Percentiles rank a stretch among this genome's conserved stretches.
These are phyloP conservation scores for Aspidapion aeneum DNA, from an alignment of 2,888 invertebrate genomes.

Conservation along the genomic window DNA sequence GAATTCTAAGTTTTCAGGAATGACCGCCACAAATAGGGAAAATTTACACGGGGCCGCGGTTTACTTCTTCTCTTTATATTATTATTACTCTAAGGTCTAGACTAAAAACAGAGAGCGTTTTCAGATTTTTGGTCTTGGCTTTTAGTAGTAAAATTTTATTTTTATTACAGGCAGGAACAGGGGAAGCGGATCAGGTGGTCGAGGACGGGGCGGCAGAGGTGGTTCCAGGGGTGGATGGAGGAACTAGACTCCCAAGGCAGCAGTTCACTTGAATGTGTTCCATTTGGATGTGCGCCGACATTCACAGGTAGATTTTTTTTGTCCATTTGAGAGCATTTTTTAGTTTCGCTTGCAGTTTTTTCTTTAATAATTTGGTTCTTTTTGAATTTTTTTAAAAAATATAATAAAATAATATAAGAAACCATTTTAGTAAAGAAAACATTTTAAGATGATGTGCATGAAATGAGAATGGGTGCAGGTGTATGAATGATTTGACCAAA, in stretches of 20 bases:
- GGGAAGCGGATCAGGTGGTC: conserved; percentile 14
- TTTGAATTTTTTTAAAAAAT: not conserved
- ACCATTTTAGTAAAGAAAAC: too few relatives aligned
- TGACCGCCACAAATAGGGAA: too few relatives aligned
- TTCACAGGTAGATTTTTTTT: conserved; percentile 18
- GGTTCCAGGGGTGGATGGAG: conserved; percentile 13
- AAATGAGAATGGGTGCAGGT: too few relatives aligned
- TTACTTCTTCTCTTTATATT: too few relatives aligned
- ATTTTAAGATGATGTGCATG: too few relatives aligned
- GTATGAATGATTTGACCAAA: too few relatives aligned
- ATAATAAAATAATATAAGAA: not conserved
- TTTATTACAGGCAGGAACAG: conserved; percentile 12
- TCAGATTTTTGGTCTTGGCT: too few relatives aligned
- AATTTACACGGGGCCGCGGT: too few relatives aligned
- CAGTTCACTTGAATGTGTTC: not conserved
- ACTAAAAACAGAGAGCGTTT: too few relatives aligned
- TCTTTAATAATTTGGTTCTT: not conserved
- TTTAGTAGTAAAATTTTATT: too few relatives aligned
- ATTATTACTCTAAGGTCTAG: too few relatives aligned
- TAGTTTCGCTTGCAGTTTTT: not conserved
- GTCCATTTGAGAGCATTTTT: conserved; percentile 1
- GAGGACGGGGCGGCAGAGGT: conserved; percentile 15
- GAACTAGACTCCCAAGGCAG: conserved; percentile 9
- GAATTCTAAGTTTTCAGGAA: too few relatives aligned
- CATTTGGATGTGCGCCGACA: not conserved